Evolutionary conservation across 2,888 invertebrate genomes (phyloP).

Genomic region (Cephalotes varians): DNA sequence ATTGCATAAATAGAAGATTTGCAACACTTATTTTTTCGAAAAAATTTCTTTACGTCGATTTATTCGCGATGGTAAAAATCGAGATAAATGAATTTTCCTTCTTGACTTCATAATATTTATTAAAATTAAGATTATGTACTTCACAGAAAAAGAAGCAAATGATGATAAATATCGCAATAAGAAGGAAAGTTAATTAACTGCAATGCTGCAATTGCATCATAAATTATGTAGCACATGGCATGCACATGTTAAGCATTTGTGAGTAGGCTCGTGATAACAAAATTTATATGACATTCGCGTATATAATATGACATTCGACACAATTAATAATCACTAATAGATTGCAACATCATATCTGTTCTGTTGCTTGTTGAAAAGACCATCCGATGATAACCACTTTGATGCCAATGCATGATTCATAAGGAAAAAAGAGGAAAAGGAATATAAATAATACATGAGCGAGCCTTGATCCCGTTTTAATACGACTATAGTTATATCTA

Average conservation of each 20-base stretch:
- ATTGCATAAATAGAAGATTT: neutral
- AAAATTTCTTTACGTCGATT: neutral
- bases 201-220: neutral
- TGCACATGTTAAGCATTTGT: neutral
- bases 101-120: neutral
- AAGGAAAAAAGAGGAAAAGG: conserved; percentile 9
- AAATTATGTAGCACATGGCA: no score
- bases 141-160: neutral
- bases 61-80: neutral
- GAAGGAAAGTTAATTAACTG: neutral
- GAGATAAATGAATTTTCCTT: neutral
- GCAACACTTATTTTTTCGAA: neutral
- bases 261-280: neutral
- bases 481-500: neutral
- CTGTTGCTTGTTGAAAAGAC: neutral
- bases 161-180: neutral
- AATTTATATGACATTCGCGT: neutral
- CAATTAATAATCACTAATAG: neutral
- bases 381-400: conserved; percentile 14
- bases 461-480: conserved; percentile 9
- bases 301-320: neutral
- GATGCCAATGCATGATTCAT: conserved; percentile 38
- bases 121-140: neutral
- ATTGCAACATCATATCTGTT: neutral
- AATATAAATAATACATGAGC: conserved; percentile 10